Evolutionary conservation across 1,140 invertebrate species (phyloP), one percentile per base, ranked within the genome.

Genomic region (Zophobas atratus): DNA sequence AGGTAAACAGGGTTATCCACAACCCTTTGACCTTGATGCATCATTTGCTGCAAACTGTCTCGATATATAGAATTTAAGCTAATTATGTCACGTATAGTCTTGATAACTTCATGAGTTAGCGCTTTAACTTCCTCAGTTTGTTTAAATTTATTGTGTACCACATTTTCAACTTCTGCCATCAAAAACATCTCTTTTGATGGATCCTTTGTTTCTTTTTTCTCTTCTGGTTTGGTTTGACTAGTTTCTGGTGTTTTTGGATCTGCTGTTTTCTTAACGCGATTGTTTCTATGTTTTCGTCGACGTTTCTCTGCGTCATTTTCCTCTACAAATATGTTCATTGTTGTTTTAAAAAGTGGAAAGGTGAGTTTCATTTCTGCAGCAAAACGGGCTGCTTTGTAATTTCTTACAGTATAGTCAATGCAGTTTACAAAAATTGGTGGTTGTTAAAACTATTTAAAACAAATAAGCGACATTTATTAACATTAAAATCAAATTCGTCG

Each of bases 1-100:
- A 99, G 88, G 87, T 99, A 99, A 33, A 99, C 95, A n/a, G 98
- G 98, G 90, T 99, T 99, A 87, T 99, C 98, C 34, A 98, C 95
- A 20, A 99, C 96, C 80, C 96, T 89, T 86, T 98, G 96, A 2
- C 96, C 97, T 84, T 97, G 95, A 84, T 98, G 96, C 78, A 99
- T 89, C 92, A 99, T 97, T 88, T 98, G 96, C 85, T 97, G 95
- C 1, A 97, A 89, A 55, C 94, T 95, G 84, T 96, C 94, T 81
- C 97, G 91, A 86, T 99, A 99, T 35, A 99, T 88, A 1, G 97
- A 96, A 91, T 99, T 99, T 88, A 99, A 90, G 75, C 94, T 94
- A 75, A 99, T 98, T 78, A 99, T 98, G 88, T 99, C 98, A 60
- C 97, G 89, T 57, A 99, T 98, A 0, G 98, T 99, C 88, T 99